Evolutionary conservation across 2,797 vertebrate species (phyloP).

Genomic region (Falco peregrinus): DNA sequence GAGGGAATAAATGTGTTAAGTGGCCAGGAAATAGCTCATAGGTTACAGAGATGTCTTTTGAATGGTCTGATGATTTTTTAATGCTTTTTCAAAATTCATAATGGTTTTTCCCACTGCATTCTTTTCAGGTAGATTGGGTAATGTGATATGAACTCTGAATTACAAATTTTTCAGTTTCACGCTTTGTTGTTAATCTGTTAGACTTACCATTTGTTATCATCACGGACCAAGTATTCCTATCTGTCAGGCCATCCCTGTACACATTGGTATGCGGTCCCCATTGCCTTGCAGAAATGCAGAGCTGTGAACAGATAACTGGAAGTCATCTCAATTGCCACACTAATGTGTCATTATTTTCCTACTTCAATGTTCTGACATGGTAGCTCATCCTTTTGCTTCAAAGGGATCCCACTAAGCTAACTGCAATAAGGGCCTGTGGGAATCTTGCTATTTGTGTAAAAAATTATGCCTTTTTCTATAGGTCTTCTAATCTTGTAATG

Average conservation of each 20-base stretch:
- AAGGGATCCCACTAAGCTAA: background rate
- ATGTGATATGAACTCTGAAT: background rate
- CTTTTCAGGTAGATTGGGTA: background rate
- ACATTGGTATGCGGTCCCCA: background rate
- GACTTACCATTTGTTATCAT: background rate
- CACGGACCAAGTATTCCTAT: fast-evolving
- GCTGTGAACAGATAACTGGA: background rate
- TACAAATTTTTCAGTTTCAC: background rate
- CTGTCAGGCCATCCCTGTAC: background rate
- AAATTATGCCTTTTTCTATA: background rate
- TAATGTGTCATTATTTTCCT: background rate
- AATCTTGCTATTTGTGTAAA: background rate
- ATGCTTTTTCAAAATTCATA: background rate
- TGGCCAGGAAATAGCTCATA: background rate
- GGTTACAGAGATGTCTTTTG: background rate
- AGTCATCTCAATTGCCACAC: background rate
- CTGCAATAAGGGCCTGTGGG: background rate
- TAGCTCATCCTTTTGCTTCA: constrained; percentile 17
- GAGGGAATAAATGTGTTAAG: constrained; percentile 7
- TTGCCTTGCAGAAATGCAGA: background rate
- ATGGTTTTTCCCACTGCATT: background rate
- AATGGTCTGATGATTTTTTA: background rate
- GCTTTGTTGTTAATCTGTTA: background rate
- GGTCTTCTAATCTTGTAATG: background rate
- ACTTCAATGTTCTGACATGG: background rate